Percentiles rank a stretch among this genome's conserved stretches.
These are phyloP conservation scores for Pao palembangensis DNA, from an alignment of 2,113 vertebrate species.

Conservation along the genomic window DNA sequence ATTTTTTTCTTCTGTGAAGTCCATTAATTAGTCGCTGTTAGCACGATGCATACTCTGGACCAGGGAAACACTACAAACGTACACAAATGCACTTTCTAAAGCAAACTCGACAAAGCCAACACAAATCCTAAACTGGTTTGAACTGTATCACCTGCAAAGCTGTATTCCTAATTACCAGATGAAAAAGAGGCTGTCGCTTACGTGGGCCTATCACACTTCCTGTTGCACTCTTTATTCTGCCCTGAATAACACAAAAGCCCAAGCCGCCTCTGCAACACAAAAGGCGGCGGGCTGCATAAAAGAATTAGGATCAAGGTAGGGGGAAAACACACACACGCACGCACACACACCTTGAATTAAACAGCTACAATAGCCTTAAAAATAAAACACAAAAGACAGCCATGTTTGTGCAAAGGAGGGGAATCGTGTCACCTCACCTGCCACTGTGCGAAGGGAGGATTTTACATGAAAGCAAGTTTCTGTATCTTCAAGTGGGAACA, in stretches of 20 bases:
- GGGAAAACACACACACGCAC: background rate
- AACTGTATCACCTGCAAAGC: conserved; percentile 26
- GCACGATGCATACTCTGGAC: too few relatives aligned
- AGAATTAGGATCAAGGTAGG: conserved; percentile 16
- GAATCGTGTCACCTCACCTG: conserved; percentile 25
- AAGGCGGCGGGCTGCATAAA: conserved; percentile 52
- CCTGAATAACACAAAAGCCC: conserved; percentile 43
- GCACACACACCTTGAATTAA: conserved; percentile 32
- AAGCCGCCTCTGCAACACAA: conserved; percentile 41
- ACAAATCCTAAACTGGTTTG: conserved; percentile 15
- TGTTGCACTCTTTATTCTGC: conserved; percentile 27
- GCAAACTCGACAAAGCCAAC: conserved; percentile 1
- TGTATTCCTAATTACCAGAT: conserved; percentile 43
- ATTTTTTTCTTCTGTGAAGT: too few relatives aligned
- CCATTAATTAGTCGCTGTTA: too few relatives aligned
- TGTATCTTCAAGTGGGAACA: conserved; percentile 32
- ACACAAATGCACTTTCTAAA: background rate
- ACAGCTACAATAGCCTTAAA: conserved; percentile 36
- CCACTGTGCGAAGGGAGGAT: conserved; percentile 12
- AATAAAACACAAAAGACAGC: conserved; percentile 45
- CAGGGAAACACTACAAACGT: too few relatives aligned
- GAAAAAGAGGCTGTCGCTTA: conserved; percentile 38
- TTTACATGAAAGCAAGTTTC: conserved; percentile 30
- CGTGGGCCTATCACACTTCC: conserved; percentile 17
- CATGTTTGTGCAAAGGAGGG: conserved; percentile 31